Percentiles rank a stretch among this genome's conserved stretches.
Evolutionary conservation across 2,888 invertebrate species (phyloP).

Genomic region (Torymus auratus): DNA sequence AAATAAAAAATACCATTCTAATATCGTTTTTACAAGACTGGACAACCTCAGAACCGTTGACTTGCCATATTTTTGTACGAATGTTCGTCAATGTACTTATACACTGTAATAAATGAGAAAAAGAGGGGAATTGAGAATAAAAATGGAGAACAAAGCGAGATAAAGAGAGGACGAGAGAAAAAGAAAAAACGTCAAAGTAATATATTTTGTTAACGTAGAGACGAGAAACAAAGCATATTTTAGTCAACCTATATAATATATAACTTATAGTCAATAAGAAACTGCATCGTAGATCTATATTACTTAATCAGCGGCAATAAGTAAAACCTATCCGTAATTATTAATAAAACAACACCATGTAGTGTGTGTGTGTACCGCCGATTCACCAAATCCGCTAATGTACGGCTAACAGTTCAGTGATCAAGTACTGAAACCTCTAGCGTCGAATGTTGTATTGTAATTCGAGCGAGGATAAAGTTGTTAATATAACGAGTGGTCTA

Average conservation of each 20-base stretch:
- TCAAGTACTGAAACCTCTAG: no score
- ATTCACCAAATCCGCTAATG: not conserved
- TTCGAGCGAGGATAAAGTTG: not conserved
- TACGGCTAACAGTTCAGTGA: not conserved
- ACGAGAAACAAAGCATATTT: constrained; percentile 3
- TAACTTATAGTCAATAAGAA: not conserved
- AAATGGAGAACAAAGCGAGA: constrained; percentile 2
- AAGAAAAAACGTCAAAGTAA: constrained; percentile 48
- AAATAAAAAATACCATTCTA: constrained; percentile 8
- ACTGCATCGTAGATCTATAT: constrained; percentile 16
- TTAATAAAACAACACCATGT: not conserved
- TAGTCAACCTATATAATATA: constrained; percentile 18
- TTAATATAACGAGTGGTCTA: no score
- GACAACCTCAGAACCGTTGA: constrained; percentile 46
- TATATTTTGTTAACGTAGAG: constrained; percentile 56
- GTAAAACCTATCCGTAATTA: constrained; percentile 4
- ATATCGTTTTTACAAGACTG: constrained; percentile 48
- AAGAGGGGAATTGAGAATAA: not conserved
- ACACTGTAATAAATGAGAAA: constrained; percentile 12
- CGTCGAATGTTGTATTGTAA: constrained; percentile 21
- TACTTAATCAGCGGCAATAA: constrained; percentile 37
- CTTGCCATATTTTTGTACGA: constrained; percentile 65
- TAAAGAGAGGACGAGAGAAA: constrained; percentile 12
- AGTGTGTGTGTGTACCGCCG: not conserved
- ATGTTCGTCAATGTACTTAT: constrained; percentile 32